Percentiles rank a stretch among this genome's conserved stretches.
Conservation (phyloP, 2,888 invertebrate species). For the Tineola bisselliella region DNA sequence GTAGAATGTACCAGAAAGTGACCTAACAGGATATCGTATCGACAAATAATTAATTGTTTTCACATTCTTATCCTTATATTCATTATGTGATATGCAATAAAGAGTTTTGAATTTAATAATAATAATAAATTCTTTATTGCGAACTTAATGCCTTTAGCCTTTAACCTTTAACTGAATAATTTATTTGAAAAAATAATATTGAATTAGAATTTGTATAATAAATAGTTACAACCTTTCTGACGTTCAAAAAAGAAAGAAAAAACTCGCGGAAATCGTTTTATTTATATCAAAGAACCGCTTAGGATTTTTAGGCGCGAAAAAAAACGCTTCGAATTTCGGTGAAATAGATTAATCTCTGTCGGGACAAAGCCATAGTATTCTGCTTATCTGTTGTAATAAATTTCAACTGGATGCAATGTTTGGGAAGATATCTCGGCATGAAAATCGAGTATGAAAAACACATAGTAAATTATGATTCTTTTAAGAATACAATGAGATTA, state of each 20-base stretch:
- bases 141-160: too few relatives aligned
- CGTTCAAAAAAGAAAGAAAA: not conserved
- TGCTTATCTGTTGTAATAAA: constrained; percentile 13
- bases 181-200: too few relatives aligned
- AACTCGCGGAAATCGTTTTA: not conserved
- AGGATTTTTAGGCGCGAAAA: not conserved
- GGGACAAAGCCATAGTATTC: constrained; percentile 1
- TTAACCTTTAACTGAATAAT: too few relatives aligned
- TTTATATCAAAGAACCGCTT: constrained; percentile 1
- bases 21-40: too few relatives aligned
- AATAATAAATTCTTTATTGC: too few relatives aligned
- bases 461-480: not conserved
- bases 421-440: not conserved
- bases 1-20: too few relatives aligned
- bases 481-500: too few relatives aligned
- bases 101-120: too few relatives aligned
- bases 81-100: too few relatives aligned
- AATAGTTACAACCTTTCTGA: not conserved
- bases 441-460: not conserved
- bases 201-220: too few relatives aligned
- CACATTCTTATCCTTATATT: too few relatives aligned
- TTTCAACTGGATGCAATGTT: constrained; percentile 10
- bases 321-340: constrained; percentile 1
- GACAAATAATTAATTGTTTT: too few relatives aligned
- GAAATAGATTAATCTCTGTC: constrained; percentile 14